These are phyloP conservation scores for Brachymystax lenok DNA, from an alignment of 2,797 vertebrate species.

Conservation along the genomic window DNA sequence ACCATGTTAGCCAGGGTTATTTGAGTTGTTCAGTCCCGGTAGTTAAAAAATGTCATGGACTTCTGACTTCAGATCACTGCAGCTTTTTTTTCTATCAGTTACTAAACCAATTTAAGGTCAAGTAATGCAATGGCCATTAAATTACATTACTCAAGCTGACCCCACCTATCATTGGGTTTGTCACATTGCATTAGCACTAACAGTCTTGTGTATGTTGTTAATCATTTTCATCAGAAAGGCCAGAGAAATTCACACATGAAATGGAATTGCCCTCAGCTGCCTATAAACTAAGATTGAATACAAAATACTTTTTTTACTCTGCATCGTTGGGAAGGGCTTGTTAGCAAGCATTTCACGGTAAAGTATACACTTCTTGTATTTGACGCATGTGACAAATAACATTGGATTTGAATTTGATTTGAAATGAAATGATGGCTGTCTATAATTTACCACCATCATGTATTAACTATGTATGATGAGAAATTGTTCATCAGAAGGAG, in stretches of 20 bases:
- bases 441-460: slow-evolving; percentile 10
- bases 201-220: slow-evolving; percentile 4
- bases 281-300: slow-evolving; percentile 7
- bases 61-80: slow-evolving; percentile 21
- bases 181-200: slow-evolving; percentile 10
- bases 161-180: slow-evolving; percentile 2
- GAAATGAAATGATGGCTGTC: not conserved
- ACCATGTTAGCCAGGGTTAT: not conserved
- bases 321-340: no score
- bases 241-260: not conserved
- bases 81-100: slow-evolving; percentile 16
- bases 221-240: not conserved
- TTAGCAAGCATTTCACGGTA: no score
- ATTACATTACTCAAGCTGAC: slow-evolving; percentile 20
- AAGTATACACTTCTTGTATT: no score
- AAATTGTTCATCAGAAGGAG: no score
- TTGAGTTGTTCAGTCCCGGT: not conserved
- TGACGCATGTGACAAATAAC: no score
- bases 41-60: slow-evolving; percentile 10
- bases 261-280: not conserved
- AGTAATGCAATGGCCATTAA: slow-evolving; percentile 8
- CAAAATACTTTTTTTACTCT: not conserved
- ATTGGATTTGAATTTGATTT: no score
- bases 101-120: slow-evolving; percentile 18
- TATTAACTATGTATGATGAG: slow-evolving; percentile 9